These are phyloP conservation scores for Chauna torquata DNA, from an alignment of 2,113 vertebrate species.

Conservation along the genomic window DNA sequence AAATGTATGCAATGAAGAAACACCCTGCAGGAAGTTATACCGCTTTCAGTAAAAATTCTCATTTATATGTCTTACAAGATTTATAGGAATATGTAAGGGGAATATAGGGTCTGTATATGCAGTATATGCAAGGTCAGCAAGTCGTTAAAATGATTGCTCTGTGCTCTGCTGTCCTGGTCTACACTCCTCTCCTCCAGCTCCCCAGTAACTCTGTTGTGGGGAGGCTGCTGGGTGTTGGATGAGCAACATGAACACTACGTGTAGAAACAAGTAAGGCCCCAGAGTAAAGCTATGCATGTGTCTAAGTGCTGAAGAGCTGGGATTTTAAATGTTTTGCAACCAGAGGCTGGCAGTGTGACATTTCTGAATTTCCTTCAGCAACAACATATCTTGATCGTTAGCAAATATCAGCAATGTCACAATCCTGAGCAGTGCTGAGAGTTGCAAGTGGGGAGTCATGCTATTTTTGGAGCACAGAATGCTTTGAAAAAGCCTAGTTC, in stretches of 20 bases:
- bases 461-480: neutral
- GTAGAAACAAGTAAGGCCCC: neutral
- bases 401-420: neutral
- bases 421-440: neutral
- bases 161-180: neutral
- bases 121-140: neutral
- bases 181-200: neutral
- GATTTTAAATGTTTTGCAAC: neutral
- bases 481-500: neutral
- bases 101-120: neutral
- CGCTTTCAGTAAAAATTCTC: neutral
- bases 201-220: neutral
- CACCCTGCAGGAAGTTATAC: neutral
- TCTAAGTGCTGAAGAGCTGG: neutral
- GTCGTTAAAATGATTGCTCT: neutral
- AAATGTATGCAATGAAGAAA: neutral
- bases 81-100: neutral
- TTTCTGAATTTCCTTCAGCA: neutral
- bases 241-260: neutral
- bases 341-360: neutral
- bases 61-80: neutral
- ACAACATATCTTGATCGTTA: neutral
- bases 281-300: neutral
- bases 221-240: neutral
- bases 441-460: neutral